Percentiles rank a stretch among this genome's conserved stretches.
Conservation (phyloP, 2,113 vertebrate genomes). For the Bujurquina vittata region DNA sequence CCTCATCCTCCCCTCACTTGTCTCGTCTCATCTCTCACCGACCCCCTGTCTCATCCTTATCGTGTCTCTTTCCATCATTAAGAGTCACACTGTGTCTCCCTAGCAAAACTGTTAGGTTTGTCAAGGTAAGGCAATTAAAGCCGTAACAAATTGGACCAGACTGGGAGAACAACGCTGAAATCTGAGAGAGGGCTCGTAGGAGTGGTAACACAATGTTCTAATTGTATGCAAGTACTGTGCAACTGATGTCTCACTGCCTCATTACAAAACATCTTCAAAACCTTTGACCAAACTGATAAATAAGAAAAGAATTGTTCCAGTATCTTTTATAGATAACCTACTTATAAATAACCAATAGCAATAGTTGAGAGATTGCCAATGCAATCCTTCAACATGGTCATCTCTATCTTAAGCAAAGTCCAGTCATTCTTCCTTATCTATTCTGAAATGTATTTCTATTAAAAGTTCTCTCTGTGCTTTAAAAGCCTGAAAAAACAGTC, state of each 20-base stretch:
- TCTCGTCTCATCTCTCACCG: conserved; percentile 35
- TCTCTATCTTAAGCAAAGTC: neutral
- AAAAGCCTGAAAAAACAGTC: neutral
- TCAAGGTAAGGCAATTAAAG: conserved; percentile 75
- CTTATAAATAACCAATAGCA: neutral
- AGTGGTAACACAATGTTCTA: conserved; percentile 43
- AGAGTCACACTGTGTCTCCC: conserved; percentile 61
- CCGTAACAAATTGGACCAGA: conserved; percentile 70
- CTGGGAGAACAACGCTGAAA: conserved; percentile 57
- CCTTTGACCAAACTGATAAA: conserved; percentile 4
- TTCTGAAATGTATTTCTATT: neutral
- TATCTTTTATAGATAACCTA: neutral
- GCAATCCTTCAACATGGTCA: no score
- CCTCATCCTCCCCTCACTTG: conserved; percentile 3
- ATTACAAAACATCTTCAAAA: conserved; percentile 10
- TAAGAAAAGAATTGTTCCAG: neutral
- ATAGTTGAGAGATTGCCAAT: no score
- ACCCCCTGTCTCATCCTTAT: conserved; percentile 46
- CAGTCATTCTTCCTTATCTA: neutral
- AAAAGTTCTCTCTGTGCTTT: neutral
- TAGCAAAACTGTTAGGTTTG: conserved; percentile 57
- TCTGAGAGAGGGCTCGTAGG: conserved; percentile 49
- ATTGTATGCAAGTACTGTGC: conserved; percentile 30
- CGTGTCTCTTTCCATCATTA: conserved; percentile 63
- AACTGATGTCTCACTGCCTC: conserved; percentile 29